Percentiles rank a stretch among this genome's conserved stretches.
These are phyloP conservation scores for Borostomias antarcticus DNA, from an alignment of 2,797 vertebrate genomes.

Conservation along the genomic window DNA sequence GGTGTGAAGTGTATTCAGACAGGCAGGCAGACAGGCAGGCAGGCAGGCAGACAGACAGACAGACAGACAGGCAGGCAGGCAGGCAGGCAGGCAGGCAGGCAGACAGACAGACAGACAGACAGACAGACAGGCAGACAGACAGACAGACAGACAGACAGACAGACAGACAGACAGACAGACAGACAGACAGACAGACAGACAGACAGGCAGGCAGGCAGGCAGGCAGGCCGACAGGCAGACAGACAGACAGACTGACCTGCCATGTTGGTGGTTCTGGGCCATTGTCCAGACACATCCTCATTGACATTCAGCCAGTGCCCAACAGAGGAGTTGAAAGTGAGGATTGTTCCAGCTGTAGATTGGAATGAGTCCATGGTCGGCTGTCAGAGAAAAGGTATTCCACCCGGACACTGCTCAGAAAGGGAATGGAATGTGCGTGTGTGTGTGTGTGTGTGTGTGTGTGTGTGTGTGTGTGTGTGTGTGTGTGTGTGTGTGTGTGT, in stretches of 20 bases:
- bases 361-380: background rate
- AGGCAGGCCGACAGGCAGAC: too few species aligned
- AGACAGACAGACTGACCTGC: background rate
- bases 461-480: conserved; percentile 9
- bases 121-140: background rate
- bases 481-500: too few species aligned
- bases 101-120: background rate
- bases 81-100: background rate
- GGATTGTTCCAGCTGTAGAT: too few species aligned
- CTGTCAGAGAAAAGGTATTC: background rate
- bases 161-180: too few species aligned
- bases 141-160: background rate
- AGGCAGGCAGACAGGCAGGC: too few species aligned
- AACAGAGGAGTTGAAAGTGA: too few species aligned
- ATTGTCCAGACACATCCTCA: background rate
- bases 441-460: conserved; percentile 1
- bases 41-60: too few species aligned
- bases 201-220: too few species aligned
- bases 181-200: too few species aligned
- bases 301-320: conserved; percentile 3
- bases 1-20: too few species aligned
- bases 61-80: too few species aligned
- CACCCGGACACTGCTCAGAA: conserved; percentile 2
- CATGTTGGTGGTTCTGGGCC: background rate
- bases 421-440: background rate